Conservation (phyloP, 2,113 vertebrate species). For the Leptocoma aspasia region DNA sequence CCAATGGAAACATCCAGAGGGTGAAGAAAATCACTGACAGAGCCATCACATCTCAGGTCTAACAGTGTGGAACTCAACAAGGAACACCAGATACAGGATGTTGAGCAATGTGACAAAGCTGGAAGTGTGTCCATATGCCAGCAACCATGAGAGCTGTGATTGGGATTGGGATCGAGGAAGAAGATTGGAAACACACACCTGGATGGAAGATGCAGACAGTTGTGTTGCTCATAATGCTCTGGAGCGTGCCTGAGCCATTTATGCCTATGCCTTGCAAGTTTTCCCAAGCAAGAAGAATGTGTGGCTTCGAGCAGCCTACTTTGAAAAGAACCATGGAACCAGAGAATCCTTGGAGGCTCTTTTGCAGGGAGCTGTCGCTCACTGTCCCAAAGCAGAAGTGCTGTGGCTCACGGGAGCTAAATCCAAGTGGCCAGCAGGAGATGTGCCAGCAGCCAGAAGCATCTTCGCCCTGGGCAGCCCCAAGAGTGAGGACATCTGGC, state of each 20-base stretch:
- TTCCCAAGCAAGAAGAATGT: constrained; percentile 96
- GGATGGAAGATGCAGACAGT: constrained; percentile 95
- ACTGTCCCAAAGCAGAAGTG: constrained; percentile 92
- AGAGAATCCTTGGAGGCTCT: constrained; percentile 91
- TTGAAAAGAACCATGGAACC: constrained; percentile 91
- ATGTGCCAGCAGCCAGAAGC: constrained; percentile 91
- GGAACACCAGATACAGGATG: constrained; percentile 95
- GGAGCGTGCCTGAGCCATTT: constrained; percentile 89
- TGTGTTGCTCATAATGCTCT: constrained; percentile 87
- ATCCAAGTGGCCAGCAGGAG: constrained; percentile 90
- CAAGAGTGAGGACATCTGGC: constrained; percentile 95
- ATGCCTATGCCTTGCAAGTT: constrained; percentile 87
- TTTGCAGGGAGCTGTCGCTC: constrained; percentile 89
- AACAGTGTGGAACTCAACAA: constrained; percentile 94
- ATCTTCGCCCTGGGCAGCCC: constrained; percentile 93
- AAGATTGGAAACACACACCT: constrained; percentile 93
- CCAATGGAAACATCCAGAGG: constrained; percentile 92
- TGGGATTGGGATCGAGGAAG: constrained; percentile 91
- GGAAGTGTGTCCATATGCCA: constrained; percentile 91
- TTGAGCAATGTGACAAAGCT: constrained; percentile 92
- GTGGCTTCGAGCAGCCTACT: constrained; percentile 90
- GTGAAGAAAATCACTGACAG: constrained; percentile 95
- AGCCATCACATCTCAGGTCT: constrained; percentile 88
- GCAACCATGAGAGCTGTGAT: constrained; percentile 86
- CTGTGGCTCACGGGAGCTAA: constrained; percentile 94